Base-by-base conservation (phyloP, 2,888 invertebrate genomes). In the Scotopteryx bipunctaria region DNA sequence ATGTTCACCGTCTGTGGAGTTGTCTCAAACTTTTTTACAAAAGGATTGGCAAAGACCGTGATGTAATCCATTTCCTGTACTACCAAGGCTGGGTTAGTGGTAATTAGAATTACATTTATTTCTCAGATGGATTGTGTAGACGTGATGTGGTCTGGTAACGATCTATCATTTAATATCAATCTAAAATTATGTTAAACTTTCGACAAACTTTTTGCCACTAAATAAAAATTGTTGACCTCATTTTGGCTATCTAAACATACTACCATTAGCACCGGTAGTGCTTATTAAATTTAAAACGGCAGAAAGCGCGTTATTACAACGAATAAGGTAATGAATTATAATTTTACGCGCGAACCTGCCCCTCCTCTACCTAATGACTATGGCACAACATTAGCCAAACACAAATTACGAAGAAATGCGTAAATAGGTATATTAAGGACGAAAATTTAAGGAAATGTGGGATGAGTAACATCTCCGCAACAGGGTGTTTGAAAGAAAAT, bases 391-490 rank as follows among this genome's bases (percentile, higher is more conserved):
- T 87, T 86, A 86, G 76, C 80, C 78, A 75, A 81, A 85, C 80
- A 82, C 81, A 84, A 87, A 87, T 86, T 84, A 81, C 79, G 73
- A 78, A 77, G 78, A 82, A 83, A 82, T 76, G 78, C 78, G 83
- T 83, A 86, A 87, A 83, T 81, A 85, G 78, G 83, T 82, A 84
- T 81, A 78, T 82, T 68, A 81, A 79, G 66, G 78, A 81, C 77
- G 14, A 14, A 38, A 40, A 40, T 53, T 48, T 35, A 48, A 67
- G 66, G 69, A 63, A 74, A 78, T 32, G 78, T 81, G 74, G 33
- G 29, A 44, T 44, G 44, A 36, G 31, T 48, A 48, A 31, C 48
- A 27, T 41, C 36, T 21, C 36, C 9, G 25, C 17, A 21, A 17
- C 35, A 48, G 70, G 73, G 76, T 71, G 67, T 45, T 45, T 5